Evolutionary conservation across 1,140 invertebrate species (phyloP), one percentile per base, ranked within the genome.

Genomic region (Odontomachus brunneus): DNA sequence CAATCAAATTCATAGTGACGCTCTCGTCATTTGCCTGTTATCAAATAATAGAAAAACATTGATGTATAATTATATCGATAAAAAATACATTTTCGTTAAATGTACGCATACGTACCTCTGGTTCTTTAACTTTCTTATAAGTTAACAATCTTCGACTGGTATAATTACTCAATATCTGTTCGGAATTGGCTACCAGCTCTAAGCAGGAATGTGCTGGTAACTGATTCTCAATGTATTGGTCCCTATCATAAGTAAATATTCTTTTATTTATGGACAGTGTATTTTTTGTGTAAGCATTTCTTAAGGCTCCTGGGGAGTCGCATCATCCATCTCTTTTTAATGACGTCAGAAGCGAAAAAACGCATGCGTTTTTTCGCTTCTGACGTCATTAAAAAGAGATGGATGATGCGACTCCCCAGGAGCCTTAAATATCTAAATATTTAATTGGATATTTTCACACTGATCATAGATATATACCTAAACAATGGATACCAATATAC

Each of bases 401-500:
- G n/a, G n/a, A n/a, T n/a, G n/a, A n/a, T n/a, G n/a, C n/a, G n/a
- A n/a, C n/a, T n/a, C n/a, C n/a, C n/a, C n/a, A n/a, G n/a, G n/a
- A n/a, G n/a, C n/a, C n/a, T 84, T 85, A 85, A 84, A 72, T 67
- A 66, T 63, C 48, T 71, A 51, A 26, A 12, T 73, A 44, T 44
- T 44, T 44, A 44, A 44, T 44, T 59, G 55, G 66, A 44, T 44
- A 33, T 12, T 12, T 33, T 62, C 38, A 44, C 9, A 44, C 9
- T 44, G 38, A 44, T 44, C 59, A 29, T 66, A 33, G 3, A 53
- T 14, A 72, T 78, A 91, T 94, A 97, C 97, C 97, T 96, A 82
- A 97, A 97, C 69, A 98, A 94, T 66, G 99, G 99, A 90, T 98
- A 96, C 98, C 98, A 99, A 94, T 97, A 98, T 0, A 99, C 98